Evolutionary conservation across 2,888 invertebrate species (phyloP).

Genomic region (Drosophila histrio): DNA sequence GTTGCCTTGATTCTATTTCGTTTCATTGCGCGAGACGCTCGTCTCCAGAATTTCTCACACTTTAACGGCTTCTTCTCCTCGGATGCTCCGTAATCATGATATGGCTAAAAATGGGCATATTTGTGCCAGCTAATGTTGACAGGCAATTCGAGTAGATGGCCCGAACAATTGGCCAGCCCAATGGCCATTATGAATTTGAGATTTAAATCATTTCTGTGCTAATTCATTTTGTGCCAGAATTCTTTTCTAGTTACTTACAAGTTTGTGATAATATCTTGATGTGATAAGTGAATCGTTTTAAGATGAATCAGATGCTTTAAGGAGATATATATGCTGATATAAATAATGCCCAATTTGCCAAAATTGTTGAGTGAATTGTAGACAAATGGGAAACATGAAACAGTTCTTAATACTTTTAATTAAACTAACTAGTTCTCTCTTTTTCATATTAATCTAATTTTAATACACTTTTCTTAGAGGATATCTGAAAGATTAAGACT

Average conservation of each 20-base stretch:
- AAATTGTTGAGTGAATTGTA: too few relatives aligned
- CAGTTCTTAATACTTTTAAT: neutral
- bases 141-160: conserved; percentile 26
- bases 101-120: conserved; percentile 64
- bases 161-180: conserved; percentile 21
- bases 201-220: conserved; percentile 1
- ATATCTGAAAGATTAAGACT: conserved; percentile 7
- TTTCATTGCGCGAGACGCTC: conserved; percentile 51
- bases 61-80: conserved; percentile 52
- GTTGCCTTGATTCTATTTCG: conserved; percentile 54
- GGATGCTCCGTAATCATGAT: conserved; percentile 62
- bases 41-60: conserved; percentile 59
- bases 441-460: neutral
- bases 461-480: neutral
- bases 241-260: neutral
- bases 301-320: too few relatives aligned
- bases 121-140: conserved; percentile 58
- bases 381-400: too few relatives aligned
- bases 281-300: neutral
- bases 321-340: too few relatives aligned
- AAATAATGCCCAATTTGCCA: too few relatives aligned
- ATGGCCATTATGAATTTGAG: conserved; percentile 6
- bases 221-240: conserved; percentile 3
- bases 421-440: neutral
- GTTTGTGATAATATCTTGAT: neutral